Percentiles rank a stretch among this genome's conserved stretches.
These are phyloP conservation scores for Struthidea cinerea DNA, from an alignment of 2,113 vertebrate genomes.

Conservation along the genomic window DNA sequence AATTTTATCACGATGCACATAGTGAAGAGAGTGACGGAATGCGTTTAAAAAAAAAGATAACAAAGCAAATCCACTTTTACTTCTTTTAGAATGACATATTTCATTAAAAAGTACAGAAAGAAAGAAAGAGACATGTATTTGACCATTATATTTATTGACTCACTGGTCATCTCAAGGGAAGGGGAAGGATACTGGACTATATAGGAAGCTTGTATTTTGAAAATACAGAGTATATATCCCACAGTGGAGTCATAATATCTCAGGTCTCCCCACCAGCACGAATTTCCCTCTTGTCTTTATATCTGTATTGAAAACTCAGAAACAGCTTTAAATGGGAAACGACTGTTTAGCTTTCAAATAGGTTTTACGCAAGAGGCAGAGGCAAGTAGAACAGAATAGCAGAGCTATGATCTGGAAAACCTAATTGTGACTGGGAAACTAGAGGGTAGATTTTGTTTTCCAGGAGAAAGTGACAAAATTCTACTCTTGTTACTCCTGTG, in stretches of 20 bases:
- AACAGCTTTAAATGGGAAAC: background rate
- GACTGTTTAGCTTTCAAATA: background rate
- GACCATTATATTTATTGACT: rapidly evolving
- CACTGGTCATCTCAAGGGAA: background rate
- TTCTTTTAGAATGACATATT: background rate
- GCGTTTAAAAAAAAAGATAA: background rate
- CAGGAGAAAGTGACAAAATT: background rate
- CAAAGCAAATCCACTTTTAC: background rate
- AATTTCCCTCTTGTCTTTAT: background rate
- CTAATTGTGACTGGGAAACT: background rate
- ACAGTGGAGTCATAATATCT: background rate
- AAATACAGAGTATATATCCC: background rate
- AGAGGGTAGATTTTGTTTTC: background rate
- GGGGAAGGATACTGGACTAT: background rate
- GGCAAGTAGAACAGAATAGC: background rate
- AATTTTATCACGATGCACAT: background rate
- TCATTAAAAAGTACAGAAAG: background rate
- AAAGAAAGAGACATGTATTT: background rate
- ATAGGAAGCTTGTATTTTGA: background rate
- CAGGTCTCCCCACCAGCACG: background rate
- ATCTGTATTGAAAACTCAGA: background rate
- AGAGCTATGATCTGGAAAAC: background rate
- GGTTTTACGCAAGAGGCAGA: background rate
- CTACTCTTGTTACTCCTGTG: background rate
- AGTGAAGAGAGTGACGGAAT: background rate